These are phyloP conservation scores for Orthonyx spaldingii DNA, from an alignment of 2,113 vertebrate species.

Conservation along the genomic window DNA sequence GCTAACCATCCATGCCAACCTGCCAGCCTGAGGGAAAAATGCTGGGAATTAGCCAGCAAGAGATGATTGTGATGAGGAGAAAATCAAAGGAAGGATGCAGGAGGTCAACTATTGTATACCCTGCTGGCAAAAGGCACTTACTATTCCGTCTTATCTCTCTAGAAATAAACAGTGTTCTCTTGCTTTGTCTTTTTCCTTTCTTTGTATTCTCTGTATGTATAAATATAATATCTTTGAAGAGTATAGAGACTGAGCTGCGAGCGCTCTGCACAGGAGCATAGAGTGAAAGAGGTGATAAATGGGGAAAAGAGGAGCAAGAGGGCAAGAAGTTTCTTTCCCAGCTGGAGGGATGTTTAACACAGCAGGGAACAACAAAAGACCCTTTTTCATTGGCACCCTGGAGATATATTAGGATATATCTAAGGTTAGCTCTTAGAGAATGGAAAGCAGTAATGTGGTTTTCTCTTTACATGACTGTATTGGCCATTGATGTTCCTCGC, in stretches of 20 bases:
- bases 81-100: constrained; percentile 67
- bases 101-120: constrained; percentile 43
- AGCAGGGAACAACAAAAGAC: not conserved
- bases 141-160: constrained; percentile 29
- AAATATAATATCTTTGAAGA: not conserved
- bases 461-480: not conserved
- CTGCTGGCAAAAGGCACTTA: constrained; percentile 3
- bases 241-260: not conserved
- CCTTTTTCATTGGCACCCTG: not conserved
- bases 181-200: not conserved
- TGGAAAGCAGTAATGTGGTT: not conserved
- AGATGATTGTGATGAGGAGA: constrained; percentile 46
- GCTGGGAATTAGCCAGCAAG: constrained; percentile 59
- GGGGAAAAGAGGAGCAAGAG: not conserved
- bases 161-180: constrained; percentile 9
- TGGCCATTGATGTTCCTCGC: not conserved
- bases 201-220: not conserved
- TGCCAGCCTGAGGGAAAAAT: constrained; percentile 13
- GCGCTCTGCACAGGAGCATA: not conserved
- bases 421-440: not conserved
- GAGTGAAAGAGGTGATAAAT: not conserved
- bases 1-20: constrained; percentile 61
- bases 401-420: not conserved
- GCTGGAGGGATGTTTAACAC: not conserved
- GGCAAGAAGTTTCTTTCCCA: not conserved